phyloP scores from a whole-genome alignment of 1,140 invertebrate genomes.

The Leptinotarsa defecta region DNA sequence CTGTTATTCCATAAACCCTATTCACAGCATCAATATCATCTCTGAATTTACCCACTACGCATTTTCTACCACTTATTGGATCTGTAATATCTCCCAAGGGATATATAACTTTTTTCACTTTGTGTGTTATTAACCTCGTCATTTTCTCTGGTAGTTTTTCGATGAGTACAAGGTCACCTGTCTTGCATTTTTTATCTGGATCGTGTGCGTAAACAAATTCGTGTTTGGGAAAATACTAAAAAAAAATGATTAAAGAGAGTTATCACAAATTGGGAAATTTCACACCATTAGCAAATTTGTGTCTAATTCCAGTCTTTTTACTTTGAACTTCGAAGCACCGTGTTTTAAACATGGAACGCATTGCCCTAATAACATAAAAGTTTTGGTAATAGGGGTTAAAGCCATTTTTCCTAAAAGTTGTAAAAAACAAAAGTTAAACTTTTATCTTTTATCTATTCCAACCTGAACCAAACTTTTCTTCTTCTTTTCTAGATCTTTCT shows the following conservation, averaged over 20 bases:
- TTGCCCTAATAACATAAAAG: slow-evolving; percentile 65
- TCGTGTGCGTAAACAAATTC: slow-evolving; percentile 76
- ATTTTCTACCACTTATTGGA: slow-evolving; percentile 81
- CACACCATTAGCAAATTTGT: slow-evolving; percentile 70
- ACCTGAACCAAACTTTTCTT: too few species aligned
- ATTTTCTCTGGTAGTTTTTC: slow-evolving; percentile 72
- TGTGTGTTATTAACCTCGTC: slow-evolving; percentile 77
- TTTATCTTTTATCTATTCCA: too few species aligned
- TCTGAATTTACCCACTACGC: slow-evolving; percentile 71
- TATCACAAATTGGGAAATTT: slow-evolving; percentile 30
- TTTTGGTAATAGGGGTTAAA: slow-evolving; percentile 45
- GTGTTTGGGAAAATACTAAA: slow-evolving; percentile 77
- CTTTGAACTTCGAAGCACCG: slow-evolving; percentile 75
- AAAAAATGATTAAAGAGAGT: slow-evolving; percentile 45
- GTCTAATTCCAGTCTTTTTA: slow-evolving; percentile 73
- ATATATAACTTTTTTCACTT: slow-evolving; percentile 79
- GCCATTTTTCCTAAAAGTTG: slow-evolving; percentile 40
- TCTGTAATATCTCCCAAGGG: slow-evolving; percentile 81
- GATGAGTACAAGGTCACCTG: slow-evolving; percentile 81
- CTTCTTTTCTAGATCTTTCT: too few species aligned
- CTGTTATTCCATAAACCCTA: slow-evolving; percentile 72
- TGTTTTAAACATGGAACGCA: slow-evolving; percentile 74
- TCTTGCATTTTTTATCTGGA: slow-evolving; percentile 75
- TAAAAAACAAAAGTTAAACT: background rate
- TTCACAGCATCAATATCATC: slow-evolving; percentile 72